phyloP scores from a whole-genome alignment of 2,888 invertebrate genomes.

The Glyphotaelius pellucidus region DNA sequence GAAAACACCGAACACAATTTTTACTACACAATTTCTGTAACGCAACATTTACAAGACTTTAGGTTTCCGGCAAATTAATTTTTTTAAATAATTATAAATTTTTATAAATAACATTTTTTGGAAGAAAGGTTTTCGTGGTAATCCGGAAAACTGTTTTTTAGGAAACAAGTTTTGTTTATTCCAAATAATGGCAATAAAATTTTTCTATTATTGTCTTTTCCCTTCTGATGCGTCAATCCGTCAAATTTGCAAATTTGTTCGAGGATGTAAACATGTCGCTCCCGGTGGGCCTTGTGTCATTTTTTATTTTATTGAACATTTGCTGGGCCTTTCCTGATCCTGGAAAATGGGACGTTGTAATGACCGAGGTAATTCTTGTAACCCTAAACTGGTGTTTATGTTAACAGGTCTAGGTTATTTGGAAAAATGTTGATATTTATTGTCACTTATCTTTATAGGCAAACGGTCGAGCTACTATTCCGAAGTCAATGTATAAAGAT shows the following conservation, averaged over 20 bases:
- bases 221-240: constrained; percentile 37
- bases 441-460: constrained; percentile 71
- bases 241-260: constrained; percentile 35
- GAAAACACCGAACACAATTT: constrained; percentile 2
- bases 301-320: constrained; percentile 42
- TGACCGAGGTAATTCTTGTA: constrained; percentile 75
- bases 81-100: too few species aligned
- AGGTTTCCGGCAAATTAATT: not conserved
- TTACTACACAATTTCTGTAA: not conserved
- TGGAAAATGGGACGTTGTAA: constrained; percentile 82
- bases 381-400: not conserved
- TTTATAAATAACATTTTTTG: too few species aligned
- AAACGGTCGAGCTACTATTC: constrained; percentile 73
- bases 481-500: constrained; percentile 83
- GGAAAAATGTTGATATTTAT: constrained; percentile 21
- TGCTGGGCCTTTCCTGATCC: constrained; percentile 78
- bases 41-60: not conserved
- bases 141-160: not conserved
- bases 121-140: too few species aligned
- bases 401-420: not conserved
- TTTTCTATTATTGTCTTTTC: not conserved
- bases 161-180: not conserved
- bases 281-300: constrained; percentile 47
- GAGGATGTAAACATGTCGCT: constrained; percentile 62
- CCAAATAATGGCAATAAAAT: not conserved